phyloP scores from a whole-genome alignment of 2,113 vertebrate genomes.

The Podarcis muralis region DNA sequence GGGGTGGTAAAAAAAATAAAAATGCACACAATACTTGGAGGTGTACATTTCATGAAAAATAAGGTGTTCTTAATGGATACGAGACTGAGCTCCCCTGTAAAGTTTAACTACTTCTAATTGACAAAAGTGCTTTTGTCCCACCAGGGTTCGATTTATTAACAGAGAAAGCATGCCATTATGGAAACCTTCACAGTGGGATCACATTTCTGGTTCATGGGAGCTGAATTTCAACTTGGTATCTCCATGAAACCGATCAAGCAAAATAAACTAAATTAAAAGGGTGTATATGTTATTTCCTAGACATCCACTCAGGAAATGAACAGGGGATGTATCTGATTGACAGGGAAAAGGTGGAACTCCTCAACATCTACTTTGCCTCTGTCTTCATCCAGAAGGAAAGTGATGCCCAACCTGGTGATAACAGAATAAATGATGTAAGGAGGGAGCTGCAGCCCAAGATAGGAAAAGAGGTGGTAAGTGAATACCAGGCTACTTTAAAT shows the following conservation, averaged over 20 bases:
- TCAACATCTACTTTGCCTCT: no score
- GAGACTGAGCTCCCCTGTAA: slow-evolving; percentile 53
- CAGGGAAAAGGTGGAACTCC: no score
- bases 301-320: no score
- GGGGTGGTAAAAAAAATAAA: neutral
- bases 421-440: no score
- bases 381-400: no score
- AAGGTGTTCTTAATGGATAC: slow-evolving; percentile 31
- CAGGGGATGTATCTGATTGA: neutral
- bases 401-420: no score
- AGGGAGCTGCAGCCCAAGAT: no score
- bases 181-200: slow-evolving; percentile 40
- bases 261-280: neutral
- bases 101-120: slow-evolving; percentile 61
- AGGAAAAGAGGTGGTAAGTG: no score
- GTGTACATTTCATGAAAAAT: neutral
- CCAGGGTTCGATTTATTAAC: slow-evolving; percentile 45
- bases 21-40: slow-evolving; percentile 11
- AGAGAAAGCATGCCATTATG: slow-evolving; percentile 39
- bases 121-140: slow-evolving; percentile 19
- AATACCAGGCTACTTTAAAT: no score
- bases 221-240: slow-evolving; percentile 37
- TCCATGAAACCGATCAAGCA: slow-evolving; percentile 1
- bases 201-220: slow-evolving; percentile 48
- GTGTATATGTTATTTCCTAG: neutral